phyloP scores from a whole-genome alignment of 2,113 vertebrate genomes.

The Cryptotis parvus region DNA sequence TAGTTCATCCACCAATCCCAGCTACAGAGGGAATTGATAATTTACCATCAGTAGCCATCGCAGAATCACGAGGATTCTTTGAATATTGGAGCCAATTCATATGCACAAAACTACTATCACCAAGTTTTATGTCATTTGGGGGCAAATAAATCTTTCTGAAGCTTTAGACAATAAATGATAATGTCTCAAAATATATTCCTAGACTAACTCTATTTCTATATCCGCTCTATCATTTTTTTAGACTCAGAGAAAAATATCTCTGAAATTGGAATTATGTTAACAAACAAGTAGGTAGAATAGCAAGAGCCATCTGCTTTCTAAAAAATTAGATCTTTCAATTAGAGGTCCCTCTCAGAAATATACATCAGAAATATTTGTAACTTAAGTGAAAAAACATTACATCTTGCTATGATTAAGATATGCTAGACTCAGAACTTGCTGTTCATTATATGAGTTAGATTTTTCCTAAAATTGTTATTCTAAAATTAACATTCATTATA shows the following conservation, averaged over 20 bases:
- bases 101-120: conserved; percentile 68
- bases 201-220: not conserved
- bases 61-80: conserved; percentile 53
- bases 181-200: conserved; percentile 61
- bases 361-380: not conserved
- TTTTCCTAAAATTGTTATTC: no score
- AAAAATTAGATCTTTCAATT: conserved; percentile 68
- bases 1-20: conserved; percentile 66
- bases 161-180: conserved; percentile 56
- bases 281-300: conserved; percentile 66
- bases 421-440: not conserved
- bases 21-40: conserved; percentile 51
- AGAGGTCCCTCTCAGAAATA: conserved; percentile 30
- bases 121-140: conserved; percentile 73
- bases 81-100: not conserved
- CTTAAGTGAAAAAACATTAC: conserved; percentile 31
- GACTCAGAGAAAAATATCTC: conserved; percentile 52
- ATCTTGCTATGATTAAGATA: conserved; percentile 49
- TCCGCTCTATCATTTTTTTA: conserved; percentile 61
- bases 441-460: not conserved
- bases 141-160: conserved; percentile 74
- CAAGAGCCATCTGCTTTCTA: conserved; percentile 50
- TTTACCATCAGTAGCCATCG: conserved; percentile 61
- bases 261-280: conserved; percentile 52
- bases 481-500: no score